phyloP scores from a whole-genome alignment of 2,113 vertebrate species.

The Caranx ignobilis region DNA sequence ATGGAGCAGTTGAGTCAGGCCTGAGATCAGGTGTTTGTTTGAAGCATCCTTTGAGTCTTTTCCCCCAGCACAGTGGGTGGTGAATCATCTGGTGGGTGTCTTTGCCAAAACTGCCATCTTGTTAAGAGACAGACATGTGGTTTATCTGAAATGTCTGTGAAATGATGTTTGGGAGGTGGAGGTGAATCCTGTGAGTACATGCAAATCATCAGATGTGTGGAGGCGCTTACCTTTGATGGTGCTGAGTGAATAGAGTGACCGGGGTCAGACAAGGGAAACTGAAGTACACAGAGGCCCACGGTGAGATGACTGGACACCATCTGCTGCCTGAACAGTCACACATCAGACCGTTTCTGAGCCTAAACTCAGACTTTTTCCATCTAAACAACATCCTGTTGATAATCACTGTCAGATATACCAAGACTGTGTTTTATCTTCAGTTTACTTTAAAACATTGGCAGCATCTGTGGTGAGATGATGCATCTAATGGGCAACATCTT shows the following conservation, averaged over 20 bases:
- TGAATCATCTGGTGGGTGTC: conserved; percentile 47
- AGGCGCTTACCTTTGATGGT: conserved; percentile 23
- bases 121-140: conserved; percentile 22
- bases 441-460: background rate
- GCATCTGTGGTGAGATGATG: background rate
- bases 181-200: conserved; percentile 3
- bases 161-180: background rate
- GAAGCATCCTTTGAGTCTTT: conserved; percentile 8
- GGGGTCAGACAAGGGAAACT: background rate
- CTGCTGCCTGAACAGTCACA: background rate
- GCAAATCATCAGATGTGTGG: conserved; percentile 4
- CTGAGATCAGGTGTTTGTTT: conserved; percentile 42
- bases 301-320: background rate
- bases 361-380: background rate
- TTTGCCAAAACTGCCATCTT: conserved; percentile 37
- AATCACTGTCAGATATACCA: background rate
- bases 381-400: background rate
- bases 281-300: background rate
- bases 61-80: conserved; percentile 34
- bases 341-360: background rate
- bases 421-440: background rate
- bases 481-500: background rate
- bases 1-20: conserved; percentile 46
- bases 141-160: conserved; percentile 8
- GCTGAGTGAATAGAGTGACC: conserved; percentile 19